Evolutionary conservation across 1,140 invertebrate species (phyloP), one percentile per base, ranked within the genome.

Genomic region (Lethrus apterus): DNA sequence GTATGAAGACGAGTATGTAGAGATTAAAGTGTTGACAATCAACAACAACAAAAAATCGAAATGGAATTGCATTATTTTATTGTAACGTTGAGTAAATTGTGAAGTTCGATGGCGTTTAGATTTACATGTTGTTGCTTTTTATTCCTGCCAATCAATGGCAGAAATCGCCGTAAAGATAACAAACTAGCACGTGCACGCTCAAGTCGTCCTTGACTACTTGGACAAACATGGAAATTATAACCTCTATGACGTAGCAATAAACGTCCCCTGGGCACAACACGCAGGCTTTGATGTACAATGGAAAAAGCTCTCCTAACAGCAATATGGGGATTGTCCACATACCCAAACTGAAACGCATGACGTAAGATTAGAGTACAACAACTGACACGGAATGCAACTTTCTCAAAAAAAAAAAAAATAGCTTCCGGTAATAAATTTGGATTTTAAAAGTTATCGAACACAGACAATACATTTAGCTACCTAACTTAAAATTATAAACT

Each of bases 301-400:
- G 78, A 61, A 87, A 86, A 49, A 86, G 68, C 67, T 89, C 85
- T 19, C 83, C 77, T 47, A 85, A 76, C 47, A 86, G 72, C 11
- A 82, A 74, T 60, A 79, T 78, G 0, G 84, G 84, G 14, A 87
- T 78, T 0, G 82, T 80, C 17, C 80, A 75, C 50, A 85, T 66
- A 2, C 84, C 84, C 20, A 85, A 64, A 30, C 75, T 76, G 62
- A 82, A 89, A 29, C 75, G 74, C 3, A 84, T 67, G 42, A 86
- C 82, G 59, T 83, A 87, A 1, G 77, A 52, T 1, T 85, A 73
- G 1, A 88, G 70, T n/a, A 74, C 75, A 1, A 73, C 59, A 0
- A 88, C 70, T 0, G 84, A 79, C 8, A 87, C 20, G 8, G 20
- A 48, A 9, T 30, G 17, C 14, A 35, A 34, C 3, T 23, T n/a